A percentile compares a stretch with the other conserved stretches of the same genome.
phyloP scores from a whole-genome alignment of 2,888 invertebrate genomes.

The Biston betularia region DNA sequence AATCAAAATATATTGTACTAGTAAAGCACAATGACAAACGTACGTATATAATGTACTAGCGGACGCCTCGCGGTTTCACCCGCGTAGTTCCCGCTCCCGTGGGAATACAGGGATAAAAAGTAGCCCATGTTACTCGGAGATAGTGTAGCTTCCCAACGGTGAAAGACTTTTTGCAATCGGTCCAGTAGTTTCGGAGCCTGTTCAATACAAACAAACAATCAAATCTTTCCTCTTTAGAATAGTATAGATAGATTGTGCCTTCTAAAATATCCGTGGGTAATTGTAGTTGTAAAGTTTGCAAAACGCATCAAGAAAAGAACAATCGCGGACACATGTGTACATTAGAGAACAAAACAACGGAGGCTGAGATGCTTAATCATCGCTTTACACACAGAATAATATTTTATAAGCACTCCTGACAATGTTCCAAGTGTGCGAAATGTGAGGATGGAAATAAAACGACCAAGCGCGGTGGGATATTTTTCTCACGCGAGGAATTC shows the following conservation, averaged over 20 bases:
- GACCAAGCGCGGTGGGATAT: constrained; percentile 59
- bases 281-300: constrained; percentile 36
- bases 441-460: constrained; percentile 69
- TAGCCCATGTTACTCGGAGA: too few species aligned
- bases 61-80: too few species aligned
- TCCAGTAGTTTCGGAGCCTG: too few species aligned
- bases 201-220: too few species aligned
- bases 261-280: constrained; percentile 27
- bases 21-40: not conserved
- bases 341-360: constrained; percentile 34
- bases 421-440: constrained; percentile 56
- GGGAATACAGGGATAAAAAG: too few species aligned
- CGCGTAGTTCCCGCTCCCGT: too few species aligned
- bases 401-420: constrained; percentile 10
- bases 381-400: constrained; percentile 34
- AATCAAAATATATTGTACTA: constrained; percentile 8
- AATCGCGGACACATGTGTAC: constrained; percentile 24
- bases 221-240: too few species aligned
- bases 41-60: too few species aligned
- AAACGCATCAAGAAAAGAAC: constrained; percentile 37
- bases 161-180: too few species aligned
- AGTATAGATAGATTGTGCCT: constrained; percentile 2
- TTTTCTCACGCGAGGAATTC: constrained; percentile 76
- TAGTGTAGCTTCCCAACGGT: too few species aligned
- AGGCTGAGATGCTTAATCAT: constrained; percentile 40